Evolutionary conservation across 2,888 invertebrate species (phyloP), one percentile per base, ranked within the genome.

Genomic region (Zootermopsis nevadensis): DNA sequence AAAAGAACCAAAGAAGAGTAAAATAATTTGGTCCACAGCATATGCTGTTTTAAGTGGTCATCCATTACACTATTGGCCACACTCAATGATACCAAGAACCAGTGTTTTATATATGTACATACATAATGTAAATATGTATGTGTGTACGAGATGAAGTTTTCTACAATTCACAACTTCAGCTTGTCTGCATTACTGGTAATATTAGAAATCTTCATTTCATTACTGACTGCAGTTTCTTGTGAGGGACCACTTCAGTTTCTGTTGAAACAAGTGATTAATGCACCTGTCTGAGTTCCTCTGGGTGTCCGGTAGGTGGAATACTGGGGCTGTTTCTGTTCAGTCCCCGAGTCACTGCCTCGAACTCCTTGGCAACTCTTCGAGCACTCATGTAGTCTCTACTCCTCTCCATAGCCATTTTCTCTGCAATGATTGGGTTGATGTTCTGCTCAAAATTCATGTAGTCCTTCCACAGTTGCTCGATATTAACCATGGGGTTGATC

Each of bases 351-450:
- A 98, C 96, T 0, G 95, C 96, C 90, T 99, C 99, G 88, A 99
- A 91, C 89, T 99, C 99, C 89, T 99, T 99, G 55, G 98, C 96
- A 4, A 99, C 99, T 66, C 99, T 92, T 22, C 98, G 92, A 0
- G 99, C 98, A 90, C 98, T 98, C 97, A 98, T 98, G 88, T 99
- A 99, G 87, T 99, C 99, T 55, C 98, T 93, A 69, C 97, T 97
- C 38, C 98, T 91, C 89, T 99, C 99, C 89, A 96, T 96, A 24
- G 98, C 98, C 97, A 99, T 98, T 89, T 99, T 97, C 88, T 99
- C 99, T 0, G 99, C 98, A 86, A 97, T 94, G 86, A 95, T 93
- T 3, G 94, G 93, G 89, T 97, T 97, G 84, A 98, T 97, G 86
- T 95, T 94, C 90, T 98, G 96, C 89, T 99, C 99, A 88, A 98